phyloP scores from a whole-genome alignment of 1,140 invertebrate genomes.

The Diabrotica undecimpunctata region DNA sequence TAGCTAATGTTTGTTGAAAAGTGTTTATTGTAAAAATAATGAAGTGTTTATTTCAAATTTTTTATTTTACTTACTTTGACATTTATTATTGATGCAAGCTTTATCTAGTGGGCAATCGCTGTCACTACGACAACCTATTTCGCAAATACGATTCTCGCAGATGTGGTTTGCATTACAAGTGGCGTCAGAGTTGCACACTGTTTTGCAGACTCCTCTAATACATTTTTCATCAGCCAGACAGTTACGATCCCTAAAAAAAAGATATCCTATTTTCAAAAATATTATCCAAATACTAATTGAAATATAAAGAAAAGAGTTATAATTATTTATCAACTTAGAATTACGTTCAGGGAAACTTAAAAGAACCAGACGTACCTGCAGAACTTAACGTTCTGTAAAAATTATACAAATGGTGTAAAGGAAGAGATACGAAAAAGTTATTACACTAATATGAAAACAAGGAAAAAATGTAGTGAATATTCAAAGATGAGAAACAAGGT shows the following conservation, averaged over 20 bases:
- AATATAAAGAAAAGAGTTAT: neutral
- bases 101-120: conserved; percentile 69
- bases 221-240: conserved; percentile 83
- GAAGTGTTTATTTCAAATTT: conserved; percentile 25
- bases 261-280: neutral
- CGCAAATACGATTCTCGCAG: conserved; percentile 81
- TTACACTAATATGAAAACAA: no score
- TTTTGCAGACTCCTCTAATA: conserved; percentile 72
- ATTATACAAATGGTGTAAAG: no score
- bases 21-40: no score
- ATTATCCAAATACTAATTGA: no score
- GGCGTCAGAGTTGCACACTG: conserved; percentile 79
- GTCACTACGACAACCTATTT: conserved; percentile 78
- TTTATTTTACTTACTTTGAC: conserved; percentile 58
- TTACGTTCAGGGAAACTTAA: no score
- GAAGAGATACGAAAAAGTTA: no score
- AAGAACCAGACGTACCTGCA: no score
- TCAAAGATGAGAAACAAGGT: no score
- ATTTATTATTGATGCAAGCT: conserved; percentile 79
- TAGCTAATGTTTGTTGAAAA: no score
- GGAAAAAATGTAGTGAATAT: no score
- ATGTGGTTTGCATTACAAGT: conserved; percentile 77
- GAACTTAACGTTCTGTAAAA: no score
- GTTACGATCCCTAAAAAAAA: conserved; percentile 65
- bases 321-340: neutral